Evolutionary conservation across 2,888 invertebrate species (phyloP).

Genomic region (Cosmia pyralina): DNA sequence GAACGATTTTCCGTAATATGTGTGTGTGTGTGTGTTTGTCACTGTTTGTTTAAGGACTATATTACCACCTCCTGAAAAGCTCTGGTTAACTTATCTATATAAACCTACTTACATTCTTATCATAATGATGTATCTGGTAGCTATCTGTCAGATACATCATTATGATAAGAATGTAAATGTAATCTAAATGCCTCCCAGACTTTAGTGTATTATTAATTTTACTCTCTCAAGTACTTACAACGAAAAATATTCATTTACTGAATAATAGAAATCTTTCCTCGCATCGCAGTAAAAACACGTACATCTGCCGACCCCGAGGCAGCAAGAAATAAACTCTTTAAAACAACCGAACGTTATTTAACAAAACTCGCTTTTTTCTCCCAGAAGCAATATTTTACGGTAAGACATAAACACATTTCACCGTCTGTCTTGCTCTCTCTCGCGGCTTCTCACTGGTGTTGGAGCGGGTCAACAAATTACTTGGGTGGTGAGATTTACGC

Average conservation of each 20-base stretch:
- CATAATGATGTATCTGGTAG: not conserved
- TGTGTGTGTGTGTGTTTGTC: not conserved
- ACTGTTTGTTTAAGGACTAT: too few relatives aligned
- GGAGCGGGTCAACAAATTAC: conserved; percentile 38
- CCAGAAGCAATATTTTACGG: conserved; percentile 53
- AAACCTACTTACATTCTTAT: not conserved
- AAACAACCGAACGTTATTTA: conserved; percentile 55
- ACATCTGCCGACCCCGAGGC: not conserved
- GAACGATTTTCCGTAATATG: not conserved
- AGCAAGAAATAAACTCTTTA: conserved; percentile 33
- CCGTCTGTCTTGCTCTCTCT: conserved; percentile 1
- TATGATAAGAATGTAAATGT: too few relatives aligned
- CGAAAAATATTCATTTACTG: not conserved
- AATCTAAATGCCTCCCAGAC: too few relatives aligned
- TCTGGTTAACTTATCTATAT: not conserved
- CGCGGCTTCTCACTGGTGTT: not conserved
- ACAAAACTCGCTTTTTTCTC: conserved; percentile 53
- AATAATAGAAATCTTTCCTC: not conserved
- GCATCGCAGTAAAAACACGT: conserved; percentile 1
- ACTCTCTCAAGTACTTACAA: not conserved
- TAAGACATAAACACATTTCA: conserved; percentile 64
- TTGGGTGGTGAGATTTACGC: conserved; percentile 52
- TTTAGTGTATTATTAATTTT: not conserved
- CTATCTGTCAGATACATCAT: too few relatives aligned
- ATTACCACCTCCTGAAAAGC: not conserved